phyloP scores from a whole-genome alignment of 2,113 vertebrate species.

The Blennius ocellaris region DNA sequence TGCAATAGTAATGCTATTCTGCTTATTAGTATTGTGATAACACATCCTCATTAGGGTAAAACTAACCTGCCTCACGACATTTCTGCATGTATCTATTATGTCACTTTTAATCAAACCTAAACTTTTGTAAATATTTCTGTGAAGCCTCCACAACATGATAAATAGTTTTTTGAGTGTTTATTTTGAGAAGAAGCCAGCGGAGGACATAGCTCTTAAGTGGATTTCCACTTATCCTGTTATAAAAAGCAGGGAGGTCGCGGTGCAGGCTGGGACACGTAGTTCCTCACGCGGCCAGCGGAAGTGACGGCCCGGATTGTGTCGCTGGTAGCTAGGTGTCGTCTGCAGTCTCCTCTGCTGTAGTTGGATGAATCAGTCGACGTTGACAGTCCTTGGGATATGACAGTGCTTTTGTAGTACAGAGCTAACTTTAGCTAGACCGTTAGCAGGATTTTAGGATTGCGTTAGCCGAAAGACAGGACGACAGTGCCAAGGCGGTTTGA shows the following conservation, averaged over 20 bases:
- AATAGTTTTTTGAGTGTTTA: too few relatives aligned
- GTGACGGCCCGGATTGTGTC: slow-evolving; percentile 40
- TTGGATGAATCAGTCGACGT: slow-evolving; percentile 74
- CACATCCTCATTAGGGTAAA: too few relatives aligned
- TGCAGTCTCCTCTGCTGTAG: slow-evolving; percentile 44
- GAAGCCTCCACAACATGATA: too few relatives aligned
- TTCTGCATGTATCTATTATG: too few relatives aligned
- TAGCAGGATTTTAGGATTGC: slow-evolving; percentile 50
- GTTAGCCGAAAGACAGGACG: slow-evolving; percentile 24
- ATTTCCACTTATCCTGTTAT: slow-evolving; percentile 43
- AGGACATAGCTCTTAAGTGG: too few relatives aligned
- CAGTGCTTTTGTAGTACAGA: slow-evolving; percentile 64
- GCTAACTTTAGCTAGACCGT: slow-evolving; percentile 72
- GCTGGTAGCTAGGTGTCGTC: slow-evolving; percentile 60
- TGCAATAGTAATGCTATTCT: too few relatives aligned
- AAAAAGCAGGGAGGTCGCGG: slow-evolving; percentile 41
- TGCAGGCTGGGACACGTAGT: slow-evolving; percentile 56
- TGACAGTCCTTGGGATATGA: slow-evolving; percentile 61
- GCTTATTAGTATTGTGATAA: too few relatives aligned
- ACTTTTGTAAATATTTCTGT: too few relatives aligned
- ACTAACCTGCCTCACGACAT: too few relatives aligned
- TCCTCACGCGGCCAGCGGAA: slow-evolving; percentile 1
- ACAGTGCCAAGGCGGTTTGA: slow-evolving; percentile 42
- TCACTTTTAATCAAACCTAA: too few relatives aligned
- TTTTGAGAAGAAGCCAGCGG: too few relatives aligned